Base-by-base conservation (phyloP, 2,888 invertebrate genomes). In the Dermolepida albohirtum region DNA sequence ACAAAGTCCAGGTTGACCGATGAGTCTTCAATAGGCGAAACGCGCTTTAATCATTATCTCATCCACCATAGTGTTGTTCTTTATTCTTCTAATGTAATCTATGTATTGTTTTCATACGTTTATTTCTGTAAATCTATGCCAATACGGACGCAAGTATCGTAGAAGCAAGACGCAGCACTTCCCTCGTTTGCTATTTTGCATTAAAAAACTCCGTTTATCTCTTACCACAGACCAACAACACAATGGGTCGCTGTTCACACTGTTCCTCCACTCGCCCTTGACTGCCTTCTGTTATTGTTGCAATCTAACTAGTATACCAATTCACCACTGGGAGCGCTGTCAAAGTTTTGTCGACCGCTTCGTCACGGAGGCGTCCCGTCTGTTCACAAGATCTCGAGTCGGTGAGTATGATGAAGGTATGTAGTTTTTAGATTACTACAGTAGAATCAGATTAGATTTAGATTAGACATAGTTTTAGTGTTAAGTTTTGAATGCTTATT, bases 181-280 rank as follows among this genome's bases (percentile, higher is more conserved):
- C 4, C 1, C 22, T 22, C 4, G 4, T 22, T 22, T 22, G 22
- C 4, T 22, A 4, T 4, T 22, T 22, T 4, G 4, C 4, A 22
- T 22, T 22, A 22, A 22, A 4, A 22, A 22, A 22, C 22, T 2
- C 4, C 4, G 4, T 22, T 22, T 22, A 22, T 22, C 22, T 22
- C 2, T 22, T 22, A 22, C 17, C 17, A 54, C n/a, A 87, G 94
- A 93, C 84, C 89, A 91, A 76, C 91, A 91, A 79, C 91, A 91
- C 87, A 92, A 95, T 79, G 98, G 97, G 70, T 96, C 93, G 79
- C 86, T 98, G 75, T 96, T 98, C 85, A 97, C 97, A 27, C 86
- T 97, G 81, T 98, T 98, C 87, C 90, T 98, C 76, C 96, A 97
- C 85, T 93, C 94, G 79, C 97, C 98, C 50, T 86, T 97, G 79